A percentile compares a stretch with the other conserved stretches of the same genome.
These are phyloP conservation scores for Calameuta idolon DNA, from an alignment of 2,888 invertebrate species.

Conservation along the genomic window DNA sequence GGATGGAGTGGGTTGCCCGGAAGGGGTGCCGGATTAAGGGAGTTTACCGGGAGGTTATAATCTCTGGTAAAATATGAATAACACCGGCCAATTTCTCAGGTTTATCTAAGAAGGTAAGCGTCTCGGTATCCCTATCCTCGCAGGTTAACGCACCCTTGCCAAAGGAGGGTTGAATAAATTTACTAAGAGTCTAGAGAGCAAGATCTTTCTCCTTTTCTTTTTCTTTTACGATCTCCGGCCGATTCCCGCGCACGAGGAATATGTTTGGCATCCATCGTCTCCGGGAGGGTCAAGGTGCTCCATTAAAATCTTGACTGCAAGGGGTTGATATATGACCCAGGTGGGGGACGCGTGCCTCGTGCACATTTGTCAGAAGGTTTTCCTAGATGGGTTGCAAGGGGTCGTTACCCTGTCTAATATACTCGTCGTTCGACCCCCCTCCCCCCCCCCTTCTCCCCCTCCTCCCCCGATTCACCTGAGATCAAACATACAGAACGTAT, in stretches of 20 bases:
- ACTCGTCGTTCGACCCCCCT: constrained; percentile 36
- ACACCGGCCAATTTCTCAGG: constrained; percentile 51
- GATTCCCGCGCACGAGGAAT: no score
- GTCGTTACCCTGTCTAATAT: constrained; percentile 46
- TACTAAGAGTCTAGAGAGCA: no score
- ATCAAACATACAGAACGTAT: no score
- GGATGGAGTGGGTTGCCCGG: no score
- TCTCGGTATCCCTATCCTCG: no score
- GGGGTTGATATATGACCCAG: no score
- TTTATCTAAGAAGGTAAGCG: constrained; percentile 40
- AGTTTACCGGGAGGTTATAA: constrained; percentile 40
- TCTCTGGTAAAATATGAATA: constrained; percentile 55
- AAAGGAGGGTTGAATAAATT: no score
- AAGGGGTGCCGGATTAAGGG: no score
- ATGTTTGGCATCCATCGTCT: background rate
- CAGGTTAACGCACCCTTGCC: background rate
- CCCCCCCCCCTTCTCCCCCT: accelerated
- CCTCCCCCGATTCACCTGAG: no score
- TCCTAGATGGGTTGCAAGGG: constrained; percentile 30
- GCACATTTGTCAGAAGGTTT: constrained; percentile 52
- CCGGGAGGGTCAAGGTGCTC: constrained; percentile 50
- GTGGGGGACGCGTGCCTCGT: constrained; percentile 46
- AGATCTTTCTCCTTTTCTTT: no score
- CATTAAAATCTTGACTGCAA: constrained; percentile 29
- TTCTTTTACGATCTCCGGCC: no score